Evolutionary conservation across 2,888 invertebrate species (phyloP), one percentile per base, ranked within the genome.

Genomic region (Pheosia gnoma): DNA sequence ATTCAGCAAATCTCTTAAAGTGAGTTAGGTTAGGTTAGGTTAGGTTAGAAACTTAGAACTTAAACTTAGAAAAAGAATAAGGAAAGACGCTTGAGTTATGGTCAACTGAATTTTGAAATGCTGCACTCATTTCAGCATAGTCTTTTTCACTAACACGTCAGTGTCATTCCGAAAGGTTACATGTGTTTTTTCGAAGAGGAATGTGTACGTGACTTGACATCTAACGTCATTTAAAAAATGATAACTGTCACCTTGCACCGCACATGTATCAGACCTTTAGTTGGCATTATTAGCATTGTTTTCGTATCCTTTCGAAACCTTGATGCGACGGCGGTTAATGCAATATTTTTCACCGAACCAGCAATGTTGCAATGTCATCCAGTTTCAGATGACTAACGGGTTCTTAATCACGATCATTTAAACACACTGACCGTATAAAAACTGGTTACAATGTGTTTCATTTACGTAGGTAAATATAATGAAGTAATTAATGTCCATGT

Each of bases 281-380:
- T 11, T 56, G 53, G 54, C 57, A 61, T 58, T 45, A 61, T 58
- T 45, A 57, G 10, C 41, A 43, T 57, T 36, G 6, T 4, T 8
- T 54, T 54, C 10, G 41, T 10, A 25, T 55, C 38, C 60, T 69
- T 69, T 70, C 73, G 39, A 59, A 70, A 59, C 70, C 73, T 69
- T 69, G 73, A 69, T 43, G 3, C 49, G 41, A 7, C 10, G 11
- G 10, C 49, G 13, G 53, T 39, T 59, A 71, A 58, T 54, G 54
- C 47, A 59, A 62, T 56, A 45, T 45, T 57, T 25, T 57, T 57
- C 25, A 53, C 59, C 38, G 62, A 69, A 58, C 41, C 10, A 57
- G 55, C 73, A 64, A 68, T 60, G 61, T 70, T 66, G 55, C 73
- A 64, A 68, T 60, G 61, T 70, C 70, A 60, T 57, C 55, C 11